phyloP scores from a whole-genome alignment of 1,140 invertebrate species.

The Homalodisca vitripennis region DNA sequence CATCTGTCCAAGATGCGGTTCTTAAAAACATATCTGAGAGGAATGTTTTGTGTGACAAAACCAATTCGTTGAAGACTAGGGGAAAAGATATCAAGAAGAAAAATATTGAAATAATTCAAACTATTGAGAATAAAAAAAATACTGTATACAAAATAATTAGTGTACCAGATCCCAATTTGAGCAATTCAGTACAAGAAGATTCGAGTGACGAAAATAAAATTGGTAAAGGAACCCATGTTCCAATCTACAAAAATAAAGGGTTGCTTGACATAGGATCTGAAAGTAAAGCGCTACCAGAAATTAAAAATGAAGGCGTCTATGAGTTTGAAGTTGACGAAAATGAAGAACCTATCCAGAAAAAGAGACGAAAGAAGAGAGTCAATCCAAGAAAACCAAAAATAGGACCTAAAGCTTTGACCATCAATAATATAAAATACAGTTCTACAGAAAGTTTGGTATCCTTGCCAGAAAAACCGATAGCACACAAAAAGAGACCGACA shows the following conservation, averaged over 20 bases:
- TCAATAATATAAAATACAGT: conserved; percentile 26
- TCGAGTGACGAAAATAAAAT: background rate
- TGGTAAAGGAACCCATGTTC: background rate
- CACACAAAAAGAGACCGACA: background rate
- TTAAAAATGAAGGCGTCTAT: background rate
- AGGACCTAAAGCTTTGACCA: conserved; percentile 21
- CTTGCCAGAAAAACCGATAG: conserved; percentile 14
- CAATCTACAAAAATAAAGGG: background rate
- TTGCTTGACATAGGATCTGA: background rate
- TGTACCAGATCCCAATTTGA: background rate
- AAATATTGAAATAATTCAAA: background rate
- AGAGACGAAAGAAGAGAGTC: background rate
- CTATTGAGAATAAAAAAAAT: background rate
- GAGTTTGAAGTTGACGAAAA: conserved; percentile 21
- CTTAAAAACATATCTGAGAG: background rate
- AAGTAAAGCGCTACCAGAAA: background rate
- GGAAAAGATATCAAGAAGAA: background rate
- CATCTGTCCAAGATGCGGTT: background rate
- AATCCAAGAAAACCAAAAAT: background rate
- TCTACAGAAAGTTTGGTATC: conserved; percentile 25
- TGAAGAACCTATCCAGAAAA: conserved; percentile 17
- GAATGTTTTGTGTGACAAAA: background rate
- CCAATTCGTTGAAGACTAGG: background rate
- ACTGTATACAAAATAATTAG: background rate
- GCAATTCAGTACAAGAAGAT: background rate